A percentile compares a stretch with the other conserved stretches of the same genome.
Conservation (phyloP, 2,797 vertebrate species). For the Poecilia picta region DNA sequence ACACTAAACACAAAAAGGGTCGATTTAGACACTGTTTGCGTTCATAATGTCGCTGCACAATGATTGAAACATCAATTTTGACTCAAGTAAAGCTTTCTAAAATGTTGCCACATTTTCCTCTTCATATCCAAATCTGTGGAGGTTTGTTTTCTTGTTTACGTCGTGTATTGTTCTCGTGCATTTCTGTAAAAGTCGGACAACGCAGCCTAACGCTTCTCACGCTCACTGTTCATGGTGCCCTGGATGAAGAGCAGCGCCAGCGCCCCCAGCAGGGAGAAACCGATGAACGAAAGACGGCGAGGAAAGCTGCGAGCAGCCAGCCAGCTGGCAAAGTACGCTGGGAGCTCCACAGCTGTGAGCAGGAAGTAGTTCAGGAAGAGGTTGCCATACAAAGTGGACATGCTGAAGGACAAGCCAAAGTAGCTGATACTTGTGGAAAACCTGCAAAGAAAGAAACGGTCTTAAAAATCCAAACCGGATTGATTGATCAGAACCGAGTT, state of each 20-base stretch:
- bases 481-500: background rate
- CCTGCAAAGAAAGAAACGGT: conserved; percentile 40
- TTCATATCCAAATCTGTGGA: background rate
- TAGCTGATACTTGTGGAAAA: conserved; percentile 40
- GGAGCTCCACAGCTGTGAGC: conserved; percentile 38
- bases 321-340: conserved; percentile 29
- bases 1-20: background rate
- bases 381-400: conserved; percentile 46
- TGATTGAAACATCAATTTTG: background rate
- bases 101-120: background rate
- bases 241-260: conserved; percentile 49
- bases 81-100: background rate
- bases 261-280: conserved; percentile 42
- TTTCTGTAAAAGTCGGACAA: background rate
- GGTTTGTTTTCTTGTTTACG: background rate
- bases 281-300: conserved; percentile 35
- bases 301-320: conserved; percentile 27
- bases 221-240: conserved; percentile 55
- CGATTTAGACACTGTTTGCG: background rate
- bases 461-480: background rate
- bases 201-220: background rate
- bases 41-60: too few relatives aligned
- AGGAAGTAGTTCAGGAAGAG: conserved; percentile 62
- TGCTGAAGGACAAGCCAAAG: conserved; percentile 60
- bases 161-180: background rate